Percentiles rank a stretch among this genome's conserved stretches.
Conservation (phyloP, 1,140 invertebrate species). For the Zaprionus gabonicus region DNA sequence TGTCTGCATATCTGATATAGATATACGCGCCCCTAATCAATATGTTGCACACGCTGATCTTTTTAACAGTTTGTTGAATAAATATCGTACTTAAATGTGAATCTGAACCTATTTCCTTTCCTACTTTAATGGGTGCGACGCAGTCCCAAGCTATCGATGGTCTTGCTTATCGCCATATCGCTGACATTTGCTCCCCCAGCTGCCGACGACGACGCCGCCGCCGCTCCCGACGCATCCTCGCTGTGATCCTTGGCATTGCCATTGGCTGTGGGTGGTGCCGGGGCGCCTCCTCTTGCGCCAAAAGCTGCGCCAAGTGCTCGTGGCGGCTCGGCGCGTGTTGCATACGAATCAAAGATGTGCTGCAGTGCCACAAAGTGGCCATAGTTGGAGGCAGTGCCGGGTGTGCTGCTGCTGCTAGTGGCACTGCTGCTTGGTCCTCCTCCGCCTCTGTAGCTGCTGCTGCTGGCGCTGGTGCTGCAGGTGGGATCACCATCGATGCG, state of each 20-base stretch:
- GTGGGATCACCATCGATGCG: conserved; percentile 29
- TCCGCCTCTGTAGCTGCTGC: not conserved
- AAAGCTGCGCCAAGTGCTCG: not conserved
- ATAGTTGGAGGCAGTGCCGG: not conserved
- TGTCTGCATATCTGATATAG: not conserved
- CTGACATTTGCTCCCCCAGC: conserved; percentile 8
- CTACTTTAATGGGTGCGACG: conserved; percentile 22
- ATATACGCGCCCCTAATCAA: conserved; percentile 25
- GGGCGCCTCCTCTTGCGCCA: not conserved
- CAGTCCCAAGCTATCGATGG: conserved; percentile 43
- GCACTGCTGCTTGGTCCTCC: not conserved
- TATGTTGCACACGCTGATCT: conserved; percentile 38
- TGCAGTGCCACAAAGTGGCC: conserved; percentile 39
- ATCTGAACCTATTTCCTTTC: not conserved
- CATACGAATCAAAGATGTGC: conserved; percentile 22
- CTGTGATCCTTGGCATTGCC: conserved; percentile 20
- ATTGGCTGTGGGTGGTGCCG: not conserved
- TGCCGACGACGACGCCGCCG: not conserved
- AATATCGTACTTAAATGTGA: conserved; percentile 34
- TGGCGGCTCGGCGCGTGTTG: not conserved
- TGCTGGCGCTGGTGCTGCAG: not conserved
- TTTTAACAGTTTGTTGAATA: conserved; percentile 41
- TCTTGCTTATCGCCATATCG: conserved; percentile 41
- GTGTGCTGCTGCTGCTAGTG: not conserved
- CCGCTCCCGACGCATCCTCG: not conserved